Evolutionary conservation across 2,888 invertebrate genomes (phyloP).

Genomic region (Temnothorax ravouxi): DNA sequence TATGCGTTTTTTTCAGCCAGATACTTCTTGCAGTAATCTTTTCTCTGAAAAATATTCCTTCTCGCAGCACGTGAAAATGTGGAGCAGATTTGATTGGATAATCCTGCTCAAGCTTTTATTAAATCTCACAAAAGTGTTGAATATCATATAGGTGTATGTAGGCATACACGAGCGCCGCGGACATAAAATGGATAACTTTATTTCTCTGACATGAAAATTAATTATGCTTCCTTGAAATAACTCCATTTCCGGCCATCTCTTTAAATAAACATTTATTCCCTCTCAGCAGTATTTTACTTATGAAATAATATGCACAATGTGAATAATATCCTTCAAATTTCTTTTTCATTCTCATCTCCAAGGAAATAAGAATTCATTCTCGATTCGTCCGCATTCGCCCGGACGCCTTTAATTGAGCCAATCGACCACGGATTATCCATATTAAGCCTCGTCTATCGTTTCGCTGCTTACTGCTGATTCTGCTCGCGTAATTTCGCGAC

Average conservation of each 20-base stretch:
- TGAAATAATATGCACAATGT: slow-evolving; percentile 7
- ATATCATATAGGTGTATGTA: slow-evolving; percentile 4
- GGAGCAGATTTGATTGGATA: slow-evolving; percentile 12
- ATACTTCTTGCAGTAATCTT: slow-evolving; percentile 15
- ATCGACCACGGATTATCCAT: slow-evolving; percentile 82
- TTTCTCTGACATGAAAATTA: slow-evolving; percentile 30
- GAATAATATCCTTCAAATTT: background rate
- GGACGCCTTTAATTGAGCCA: slow-evolving; percentile 81
- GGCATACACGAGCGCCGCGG: background rate
- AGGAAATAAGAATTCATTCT: slow-evolving; percentile 30
- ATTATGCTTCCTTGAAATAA: slow-evolving; percentile 41
- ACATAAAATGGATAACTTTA: slow-evolving; percentile 26
- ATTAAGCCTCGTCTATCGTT: slow-evolving; percentile 78
- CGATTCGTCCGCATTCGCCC: slow-evolving; percentile 52
- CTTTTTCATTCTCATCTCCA: slow-evolving; percentile 17
- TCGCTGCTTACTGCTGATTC: slow-evolving; percentile 70
- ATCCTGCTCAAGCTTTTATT: slow-evolving; percentile 36
- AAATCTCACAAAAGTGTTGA: slow-evolving; percentile 41
- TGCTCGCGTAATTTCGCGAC: slow-evolving; percentile 68
- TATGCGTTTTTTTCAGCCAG: background rate
- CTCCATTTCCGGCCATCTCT: background rate
- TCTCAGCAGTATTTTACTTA: background rate
- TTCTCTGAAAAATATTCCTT: slow-evolving; percentile 12
- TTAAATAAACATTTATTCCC: slow-evolving; percentile 21
- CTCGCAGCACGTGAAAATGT: slow-evolving; percentile 17